These are phyloP conservation scores for Coreius guichenoti DNA, from an alignment of 2,797 vertebrate genomes.

Conservation along the genomic window DNA sequence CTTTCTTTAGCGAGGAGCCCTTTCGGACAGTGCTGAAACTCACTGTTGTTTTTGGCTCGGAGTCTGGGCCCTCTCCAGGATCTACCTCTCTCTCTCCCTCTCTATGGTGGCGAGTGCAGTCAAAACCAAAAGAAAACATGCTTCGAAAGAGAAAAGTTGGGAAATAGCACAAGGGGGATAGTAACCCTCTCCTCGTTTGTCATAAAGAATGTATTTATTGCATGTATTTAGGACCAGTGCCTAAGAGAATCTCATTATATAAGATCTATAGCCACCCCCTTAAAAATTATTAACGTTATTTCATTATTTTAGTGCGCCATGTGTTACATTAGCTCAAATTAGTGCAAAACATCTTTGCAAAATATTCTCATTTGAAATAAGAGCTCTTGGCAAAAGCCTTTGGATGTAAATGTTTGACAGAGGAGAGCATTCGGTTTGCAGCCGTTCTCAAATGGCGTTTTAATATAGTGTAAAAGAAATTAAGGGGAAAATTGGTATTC, in stretches of 20 bases:
- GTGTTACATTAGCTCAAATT: not conserved
- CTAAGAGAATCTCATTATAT: slow-evolving; percentile 40
- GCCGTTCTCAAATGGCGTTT: slow-evolving; percentile 65
- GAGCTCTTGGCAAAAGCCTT: slow-evolving; percentile 1
- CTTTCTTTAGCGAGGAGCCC: slow-evolving; percentile 62
- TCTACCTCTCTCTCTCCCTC: slow-evolving; percentile 64
- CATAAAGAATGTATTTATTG: slow-evolving; percentile 46
- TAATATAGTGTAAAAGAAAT: slow-evolving; percentile 71
- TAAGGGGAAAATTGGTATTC: slow-evolving; percentile 72
- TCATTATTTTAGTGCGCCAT: not conserved
- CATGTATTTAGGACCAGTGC: slow-evolving; percentile 39
- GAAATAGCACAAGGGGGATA: slow-evolving; percentile 39
- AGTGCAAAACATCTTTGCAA: not conserved
- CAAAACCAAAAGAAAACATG: slow-evolving; percentile 65
- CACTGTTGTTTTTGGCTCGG: slow-evolving; percentile 75
- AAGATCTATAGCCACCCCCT: slow-evolving; percentile 19
- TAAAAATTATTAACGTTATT: slow-evolving; percentile 18
- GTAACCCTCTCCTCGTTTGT: slow-evolving; percentile 26
- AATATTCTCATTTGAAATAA: slow-evolving; percentile 4
- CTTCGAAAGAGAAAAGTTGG: slow-evolving; percentile 33
- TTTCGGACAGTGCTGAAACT: slow-evolving; percentile 59
- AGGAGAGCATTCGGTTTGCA: slow-evolving; percentile 64
- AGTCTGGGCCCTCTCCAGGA: slow-evolving; percentile 63
- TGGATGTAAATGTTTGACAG: slow-evolving; percentile 40
- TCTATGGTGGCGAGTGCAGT: slow-evolving; percentile 66